These are phyloP conservation scores for Maccullochella peelii DNA, from an alignment of 2,113 vertebrate species.

Conservation along the genomic window DNA sequence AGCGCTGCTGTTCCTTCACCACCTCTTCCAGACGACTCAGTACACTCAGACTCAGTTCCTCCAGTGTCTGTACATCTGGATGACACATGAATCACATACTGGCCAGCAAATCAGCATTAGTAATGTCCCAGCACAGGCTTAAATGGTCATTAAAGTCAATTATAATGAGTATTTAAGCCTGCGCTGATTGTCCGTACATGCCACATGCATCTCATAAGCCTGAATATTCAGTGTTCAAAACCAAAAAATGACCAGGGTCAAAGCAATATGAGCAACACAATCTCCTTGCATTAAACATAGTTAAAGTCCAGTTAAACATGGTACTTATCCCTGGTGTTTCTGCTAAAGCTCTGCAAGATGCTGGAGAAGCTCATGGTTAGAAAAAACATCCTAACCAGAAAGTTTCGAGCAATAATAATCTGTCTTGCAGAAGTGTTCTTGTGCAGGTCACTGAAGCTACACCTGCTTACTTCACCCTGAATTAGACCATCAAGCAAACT, in stretches of 20 bases:
- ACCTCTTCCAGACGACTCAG: constrained; percentile 85
- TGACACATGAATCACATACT: constrained; percentile 47
- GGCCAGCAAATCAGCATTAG: constrained; percentile 38
- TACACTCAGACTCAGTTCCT: constrained; percentile 85
- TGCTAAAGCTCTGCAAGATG: constrained; percentile 9
- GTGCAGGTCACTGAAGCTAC: background rate
- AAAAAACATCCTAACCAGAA: background rate
- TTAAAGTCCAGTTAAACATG: background rate
- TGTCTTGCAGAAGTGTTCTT: background rate
- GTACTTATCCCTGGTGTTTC: background rate
- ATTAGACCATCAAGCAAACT: background rate
- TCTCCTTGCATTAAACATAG: constrained; percentile 1
- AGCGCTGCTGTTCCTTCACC: constrained; percentile 79
- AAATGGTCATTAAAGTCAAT: constrained; percentile 18
- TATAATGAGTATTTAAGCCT: constrained; percentile 28
- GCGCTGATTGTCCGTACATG: constrained; percentile 31
- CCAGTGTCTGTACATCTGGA: constrained; percentile 87
- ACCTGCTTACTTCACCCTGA: background rate
- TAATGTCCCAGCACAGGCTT: background rate
- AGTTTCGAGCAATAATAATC: background rate
- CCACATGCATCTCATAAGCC: constrained; percentile 26
- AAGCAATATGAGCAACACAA: constrained; percentile 1
- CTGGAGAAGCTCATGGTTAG: background rate
- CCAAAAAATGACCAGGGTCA: background rate
- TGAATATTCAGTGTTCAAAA: constrained; percentile 17